phyloP scores from a whole-genome alignment of 1,140 invertebrate genomes.

The Lasioglossum baleicum region DNA sequence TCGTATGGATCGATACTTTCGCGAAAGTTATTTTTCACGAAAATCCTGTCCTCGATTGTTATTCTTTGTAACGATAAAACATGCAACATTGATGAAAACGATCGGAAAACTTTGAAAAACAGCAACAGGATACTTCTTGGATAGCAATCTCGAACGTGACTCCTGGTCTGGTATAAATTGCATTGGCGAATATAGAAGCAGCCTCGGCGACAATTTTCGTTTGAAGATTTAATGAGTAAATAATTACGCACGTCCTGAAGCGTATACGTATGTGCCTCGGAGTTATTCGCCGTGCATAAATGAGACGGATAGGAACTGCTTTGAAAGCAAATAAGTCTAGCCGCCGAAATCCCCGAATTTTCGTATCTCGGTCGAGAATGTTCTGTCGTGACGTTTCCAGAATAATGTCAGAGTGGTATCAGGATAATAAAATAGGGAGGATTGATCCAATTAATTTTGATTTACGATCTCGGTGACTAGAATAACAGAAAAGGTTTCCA shows the following conservation, averaged over 20 bases:
- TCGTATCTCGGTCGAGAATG: neutral
- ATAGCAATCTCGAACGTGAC: neutral
- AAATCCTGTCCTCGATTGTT: neutral
- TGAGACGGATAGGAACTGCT: neutral
- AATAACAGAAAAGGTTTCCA: neutral
- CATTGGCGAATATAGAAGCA: neutral
- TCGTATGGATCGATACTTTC: neutral
- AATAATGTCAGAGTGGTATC: too few relatives aligned
- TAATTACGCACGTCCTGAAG: conserved; percentile 3
- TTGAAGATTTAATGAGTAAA: conserved; percentile 25
- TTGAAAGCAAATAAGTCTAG: conserved; percentile 13
- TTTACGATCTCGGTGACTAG: neutral
- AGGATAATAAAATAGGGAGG: too few relatives aligned
- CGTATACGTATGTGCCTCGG: too few relatives aligned
- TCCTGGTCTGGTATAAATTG: neutral
- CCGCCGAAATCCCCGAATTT: neutral
- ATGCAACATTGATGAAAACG: neutral
- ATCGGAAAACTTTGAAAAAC: neutral
- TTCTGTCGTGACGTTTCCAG: neutral
- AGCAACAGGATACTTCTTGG: too few relatives aligned
- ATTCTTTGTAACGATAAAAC: neutral
- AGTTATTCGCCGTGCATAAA: neutral
- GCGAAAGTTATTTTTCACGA: neutral
- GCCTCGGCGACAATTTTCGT: neutral
- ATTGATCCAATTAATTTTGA: too few relatives aligned